Conservation (phyloP, 2,113 vertebrate species). For the Typhlomys cinereus region DNA sequence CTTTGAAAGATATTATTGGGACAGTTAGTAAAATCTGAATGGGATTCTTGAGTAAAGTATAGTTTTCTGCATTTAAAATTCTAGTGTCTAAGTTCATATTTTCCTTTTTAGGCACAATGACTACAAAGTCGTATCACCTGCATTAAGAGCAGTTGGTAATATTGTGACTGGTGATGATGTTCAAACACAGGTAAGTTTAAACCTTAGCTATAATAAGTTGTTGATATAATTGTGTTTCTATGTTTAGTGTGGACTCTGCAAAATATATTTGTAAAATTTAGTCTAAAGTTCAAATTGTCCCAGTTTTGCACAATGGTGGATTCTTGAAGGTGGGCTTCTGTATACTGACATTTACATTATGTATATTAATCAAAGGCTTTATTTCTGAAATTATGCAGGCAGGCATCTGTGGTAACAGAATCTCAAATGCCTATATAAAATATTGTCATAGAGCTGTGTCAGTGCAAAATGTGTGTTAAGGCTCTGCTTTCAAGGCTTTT, state of each 20-base stretch:
- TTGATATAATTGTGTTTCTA: not conserved
- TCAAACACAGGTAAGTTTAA: constrained; percentile 92
- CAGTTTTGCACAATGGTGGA: no score
- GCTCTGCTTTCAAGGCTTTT: not conserved
- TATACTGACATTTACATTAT: no score
- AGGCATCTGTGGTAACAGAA: not conserved
- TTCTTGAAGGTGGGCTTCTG: no score
- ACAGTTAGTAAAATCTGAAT: constrained; percentile 22
- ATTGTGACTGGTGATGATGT: constrained; percentile 95
- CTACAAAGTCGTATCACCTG: constrained; percentile 95
- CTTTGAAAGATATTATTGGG: not conserved
- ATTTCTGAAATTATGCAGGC: not conserved
- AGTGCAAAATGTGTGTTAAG: not conserved
- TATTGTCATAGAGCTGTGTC: not conserved
- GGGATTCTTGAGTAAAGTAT: not conserved
- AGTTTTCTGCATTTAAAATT: constrained; percentile 40
- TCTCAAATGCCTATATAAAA: not conserved
- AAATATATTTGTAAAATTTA: no score
- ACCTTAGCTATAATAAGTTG: not conserved
- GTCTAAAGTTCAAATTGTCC: no score
- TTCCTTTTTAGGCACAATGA: constrained; percentile 90
- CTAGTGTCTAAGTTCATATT: constrained; percentile 42
- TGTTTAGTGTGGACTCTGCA: constrained; percentile 17
- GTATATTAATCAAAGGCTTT: constrained; percentile 1
- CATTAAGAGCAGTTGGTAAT: constrained; percentile 94